Evolutionary conservation across 2,797 vertebrate species (phyloP).

Genomic region (Peromyscus attwateri): DNA sequence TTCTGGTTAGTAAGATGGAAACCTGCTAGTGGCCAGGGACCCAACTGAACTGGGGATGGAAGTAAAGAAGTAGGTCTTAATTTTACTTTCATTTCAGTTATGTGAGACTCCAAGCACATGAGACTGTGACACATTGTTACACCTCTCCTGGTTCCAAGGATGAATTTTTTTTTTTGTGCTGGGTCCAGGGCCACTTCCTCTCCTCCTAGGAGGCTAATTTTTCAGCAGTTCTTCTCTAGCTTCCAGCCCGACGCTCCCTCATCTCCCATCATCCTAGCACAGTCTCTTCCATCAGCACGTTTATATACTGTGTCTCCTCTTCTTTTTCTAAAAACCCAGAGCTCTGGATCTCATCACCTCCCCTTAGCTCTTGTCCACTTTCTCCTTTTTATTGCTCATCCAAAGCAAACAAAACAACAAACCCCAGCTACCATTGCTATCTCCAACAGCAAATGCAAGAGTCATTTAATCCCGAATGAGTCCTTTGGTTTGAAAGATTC

Average conservation of each 20-base stretch:
- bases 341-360: not conserved
- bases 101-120: not conserved
- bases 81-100: constrained; percentile 4
- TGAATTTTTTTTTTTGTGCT: not conserved
- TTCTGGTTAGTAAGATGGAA: constrained; percentile 57
- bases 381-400: not conserved
- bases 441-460: not conserved
- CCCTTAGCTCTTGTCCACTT: not conserved
- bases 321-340: not conserved
- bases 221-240: not conserved
- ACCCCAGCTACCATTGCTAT: not conserved
- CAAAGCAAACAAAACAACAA: not conserved
- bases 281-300: not conserved
- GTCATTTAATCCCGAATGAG: not conserved
- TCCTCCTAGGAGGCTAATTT: not conserved
- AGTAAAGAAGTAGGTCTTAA: not conserved
- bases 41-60: not conserved
- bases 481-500: not conserved
- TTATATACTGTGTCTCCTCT: not conserved
- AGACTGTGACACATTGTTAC: too few relatives aligned
- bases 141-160: not conserved
- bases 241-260: not conserved
- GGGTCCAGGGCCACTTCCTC: too few relatives aligned
- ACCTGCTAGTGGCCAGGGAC: not conserved
- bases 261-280: too few relatives aligned